Evolutionary conservation across 1,140 invertebrate species (phyloP).

Genomic region (Drosophila tristis): DNA sequence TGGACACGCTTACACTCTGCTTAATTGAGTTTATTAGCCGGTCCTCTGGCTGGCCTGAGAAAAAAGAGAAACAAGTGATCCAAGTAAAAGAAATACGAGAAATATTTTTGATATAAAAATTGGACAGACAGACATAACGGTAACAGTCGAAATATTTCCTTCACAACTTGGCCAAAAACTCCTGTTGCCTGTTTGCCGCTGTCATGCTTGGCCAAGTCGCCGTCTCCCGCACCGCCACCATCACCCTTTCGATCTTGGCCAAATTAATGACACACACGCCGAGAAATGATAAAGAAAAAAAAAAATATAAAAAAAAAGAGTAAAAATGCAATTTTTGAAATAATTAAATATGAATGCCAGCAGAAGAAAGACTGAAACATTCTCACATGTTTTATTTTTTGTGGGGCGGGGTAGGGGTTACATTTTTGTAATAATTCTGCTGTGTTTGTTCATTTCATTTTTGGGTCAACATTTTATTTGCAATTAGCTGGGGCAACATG

Average conservation of each 20-base stretch:
- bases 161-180: slow-evolving; percentile 70
- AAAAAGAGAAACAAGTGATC: not conserved
- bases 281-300: slow-evolving; percentile 8
- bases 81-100: slow-evolving; percentile 43
- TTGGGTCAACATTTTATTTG: slow-evolving; percentile 56
- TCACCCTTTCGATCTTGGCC: slow-evolving; percentile 42
- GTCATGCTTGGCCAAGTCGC: slow-evolving; percentile 60
- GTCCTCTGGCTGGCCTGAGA: slow-evolving; percentile 32
- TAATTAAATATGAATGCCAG: slow-evolving; percentile 73
- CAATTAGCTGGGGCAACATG: slow-evolving; percentile 52
- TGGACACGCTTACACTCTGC: slow-evolving; percentile 52
- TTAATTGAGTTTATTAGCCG: slow-evolving; percentile 80
- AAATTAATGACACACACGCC: slow-evolving; percentile 74
- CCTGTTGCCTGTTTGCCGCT: slow-evolving; percentile 44
- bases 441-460: slow-evolving; percentile 45
- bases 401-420: slow-evolving; percentile 8
- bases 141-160: slow-evolving; percentile 72
- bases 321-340: slow-evolving; percentile 69
- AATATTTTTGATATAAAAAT: slow-evolving; percentile 68
- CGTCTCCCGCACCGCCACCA: not conserved
- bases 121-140: slow-evolving; percentile 70
- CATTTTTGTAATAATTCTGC: slow-evolving; percentile 36
- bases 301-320: slow-evolving; percentile 49
- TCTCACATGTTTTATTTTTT: slow-evolving; percentile 25
- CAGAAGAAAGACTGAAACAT: slow-evolving; percentile 25